Conservation (phyloP, 2,113 vertebrate species). For the Montifringilla adamsi region DNA sequence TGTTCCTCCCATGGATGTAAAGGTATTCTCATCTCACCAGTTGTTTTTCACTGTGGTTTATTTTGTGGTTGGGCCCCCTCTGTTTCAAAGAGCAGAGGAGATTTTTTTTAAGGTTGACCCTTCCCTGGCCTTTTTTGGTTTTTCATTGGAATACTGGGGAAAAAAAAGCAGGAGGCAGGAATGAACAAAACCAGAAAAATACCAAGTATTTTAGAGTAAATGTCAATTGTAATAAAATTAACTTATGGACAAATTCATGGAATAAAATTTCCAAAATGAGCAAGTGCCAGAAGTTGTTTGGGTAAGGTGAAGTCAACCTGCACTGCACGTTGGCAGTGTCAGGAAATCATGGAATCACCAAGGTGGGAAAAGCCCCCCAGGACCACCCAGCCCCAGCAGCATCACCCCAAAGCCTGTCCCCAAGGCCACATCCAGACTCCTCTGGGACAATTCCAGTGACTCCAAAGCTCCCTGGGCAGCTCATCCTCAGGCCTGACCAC, state of each 20-base stretch:
- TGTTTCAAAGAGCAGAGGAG: background rate
- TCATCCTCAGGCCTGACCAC: background rate
- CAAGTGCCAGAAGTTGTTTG: background rate
- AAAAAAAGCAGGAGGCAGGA: background rate
- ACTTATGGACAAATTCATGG: background rate
- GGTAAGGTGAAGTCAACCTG: background rate
- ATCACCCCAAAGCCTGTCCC: background rate
- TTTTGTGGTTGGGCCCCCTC: conserved; percentile 50
- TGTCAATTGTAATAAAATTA: background rate
- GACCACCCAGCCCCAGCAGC: background rate
- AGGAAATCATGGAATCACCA: background rate
- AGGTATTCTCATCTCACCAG: conserved; percentile 40
- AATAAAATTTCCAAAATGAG: background rate
- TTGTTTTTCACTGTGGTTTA: conserved; percentile 49
- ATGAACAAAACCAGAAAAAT: background rate
- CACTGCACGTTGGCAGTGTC: background rate
- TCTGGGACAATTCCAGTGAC: background rate
- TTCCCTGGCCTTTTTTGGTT: background rate
- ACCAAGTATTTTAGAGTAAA: background rate
- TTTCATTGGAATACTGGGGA: background rate
- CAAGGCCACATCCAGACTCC: background rate
- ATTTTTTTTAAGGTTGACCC: background rate
- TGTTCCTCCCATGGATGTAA: conserved; percentile 5
- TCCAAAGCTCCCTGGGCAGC: background rate
- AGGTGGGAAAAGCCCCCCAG: accelerated